phyloP scores from a whole-genome alignment of 2,113 vertebrate species.

The Forbesichthys papilliferus region DNA sequence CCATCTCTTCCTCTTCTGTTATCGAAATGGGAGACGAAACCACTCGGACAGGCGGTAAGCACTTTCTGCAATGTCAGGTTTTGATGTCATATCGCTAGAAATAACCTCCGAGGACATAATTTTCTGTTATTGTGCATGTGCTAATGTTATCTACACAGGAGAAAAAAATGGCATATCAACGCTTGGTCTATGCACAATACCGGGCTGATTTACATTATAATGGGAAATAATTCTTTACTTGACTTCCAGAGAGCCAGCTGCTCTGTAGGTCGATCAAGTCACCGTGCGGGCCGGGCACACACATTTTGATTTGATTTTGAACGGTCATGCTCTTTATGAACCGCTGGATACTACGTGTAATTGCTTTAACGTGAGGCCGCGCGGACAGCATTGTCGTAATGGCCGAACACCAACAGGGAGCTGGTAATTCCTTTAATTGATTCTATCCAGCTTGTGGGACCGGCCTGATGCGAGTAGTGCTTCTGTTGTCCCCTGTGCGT shows the following conservation, averaged over 20 bases:
- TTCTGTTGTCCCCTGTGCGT: slow-evolving; percentile 15
- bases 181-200: slow-evolving; percentile 57
- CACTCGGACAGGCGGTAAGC: slow-evolving; percentile 48
- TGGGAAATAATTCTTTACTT: slow-evolving; percentile 20
- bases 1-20: slow-evolving; percentile 54
- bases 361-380: slow-evolving; percentile 74
- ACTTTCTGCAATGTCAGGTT: slow-evolving; percentile 60
- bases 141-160: slow-evolving; percentile 52
- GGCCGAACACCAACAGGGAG: slow-evolving; percentile 63
- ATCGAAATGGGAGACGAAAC: slow-evolving; percentile 52
- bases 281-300: slow-evolving; percentile 44
- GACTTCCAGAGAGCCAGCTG: slow-evolving; percentile 18
- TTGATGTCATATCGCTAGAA: slow-evolving; percentile 64
- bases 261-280: slow-evolving; percentile 19
- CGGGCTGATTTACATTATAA: slow-evolving; percentile 61
- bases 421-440: slow-evolving; percentile 78
- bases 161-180: slow-evolving; percentile 43
- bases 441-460: slow-evolving; percentile 45
- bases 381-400: slow-evolving; percentile 69
- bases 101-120: slow-evolving; percentile 59
- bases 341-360: slow-evolving; percentile 67
- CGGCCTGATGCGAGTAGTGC: slow-evolving; percentile 22
- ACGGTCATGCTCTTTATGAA: slow-evolving; percentile 68
- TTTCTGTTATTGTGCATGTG: slow-evolving; percentile 49
- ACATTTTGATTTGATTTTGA: slow-evolving; percentile 60